These are phyloP conservation scores for Flabesymbios commensalis DNA, from an alignment of 2,888 invertebrate species.

Conservation along the genomic window DNA sequence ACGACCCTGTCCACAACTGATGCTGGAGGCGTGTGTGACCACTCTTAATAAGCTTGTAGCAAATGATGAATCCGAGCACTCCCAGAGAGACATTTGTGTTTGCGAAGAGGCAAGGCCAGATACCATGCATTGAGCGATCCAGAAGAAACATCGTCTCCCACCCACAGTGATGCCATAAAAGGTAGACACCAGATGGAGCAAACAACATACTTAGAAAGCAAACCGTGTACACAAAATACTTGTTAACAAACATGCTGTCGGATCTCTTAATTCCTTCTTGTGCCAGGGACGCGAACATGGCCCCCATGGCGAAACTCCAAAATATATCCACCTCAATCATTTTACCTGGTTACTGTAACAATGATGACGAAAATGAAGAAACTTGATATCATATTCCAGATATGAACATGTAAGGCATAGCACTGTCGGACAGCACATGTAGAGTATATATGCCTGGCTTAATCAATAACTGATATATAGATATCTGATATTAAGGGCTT, in stretches of 20 bases:
- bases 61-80: constrained; percentile 13
- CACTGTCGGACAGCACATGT: too few species aligned
- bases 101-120: constrained; percentile 16
- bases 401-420: too few species aligned
- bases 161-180: constrained; percentile 22
- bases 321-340: constrained; percentile 25
- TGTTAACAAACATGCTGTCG: constrained; percentile 9
- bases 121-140: constrained; percentile 15
- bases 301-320: constrained; percentile 22
- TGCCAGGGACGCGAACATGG: constrained; percentile 10
- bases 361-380: too few species aligned
- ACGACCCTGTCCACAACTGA: constrained; percentile 11
- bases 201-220: constrained; percentile 14
- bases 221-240: too few species aligned
- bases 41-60: background rate
- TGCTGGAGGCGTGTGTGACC: background rate
- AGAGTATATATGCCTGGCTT: too few species aligned
- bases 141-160: constrained; percentile 26
- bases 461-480: too few species aligned
- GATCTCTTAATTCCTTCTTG: constrained; percentile 1
- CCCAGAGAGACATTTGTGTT: constrained; percentile 20
- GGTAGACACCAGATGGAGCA: constrained; percentile 20
- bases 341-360: too few species aligned
- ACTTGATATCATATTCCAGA: too few species aligned
- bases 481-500: too few species aligned